Conservation (phyloP, 2,113 vertebrate species). For the Xyliphius kryptos region DNA sequence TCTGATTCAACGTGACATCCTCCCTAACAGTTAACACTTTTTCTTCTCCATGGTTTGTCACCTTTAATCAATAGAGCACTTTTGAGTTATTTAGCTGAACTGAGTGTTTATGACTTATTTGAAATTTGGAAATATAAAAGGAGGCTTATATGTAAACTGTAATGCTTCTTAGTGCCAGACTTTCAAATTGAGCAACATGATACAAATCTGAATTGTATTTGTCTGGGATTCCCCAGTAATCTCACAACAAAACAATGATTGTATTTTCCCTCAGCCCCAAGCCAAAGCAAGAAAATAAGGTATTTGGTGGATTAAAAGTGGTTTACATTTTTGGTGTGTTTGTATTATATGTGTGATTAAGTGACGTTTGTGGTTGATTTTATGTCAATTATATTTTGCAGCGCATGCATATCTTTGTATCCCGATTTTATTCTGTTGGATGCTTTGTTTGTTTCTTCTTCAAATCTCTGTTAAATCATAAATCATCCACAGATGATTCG, state of each 20-base stretch:
- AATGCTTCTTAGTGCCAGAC: no score
- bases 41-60: no score
- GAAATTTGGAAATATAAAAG: no score
- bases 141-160: no score
- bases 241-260: conserved; percentile 45
- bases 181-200: no score
- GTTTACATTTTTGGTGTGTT: conserved; percentile 27
- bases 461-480: no score
- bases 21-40: no score
- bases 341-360: conserved; percentile 2
- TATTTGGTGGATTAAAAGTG: conserved; percentile 18
- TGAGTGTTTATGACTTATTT: no score
- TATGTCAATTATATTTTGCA: conserved; percentile 2
- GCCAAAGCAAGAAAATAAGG: conserved; percentile 48
- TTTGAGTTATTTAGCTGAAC: no score
- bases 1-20: no score
- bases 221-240: conserved; percentile 39
- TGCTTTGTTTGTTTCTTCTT: no score
- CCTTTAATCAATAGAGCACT: no score
- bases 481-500: background rate
- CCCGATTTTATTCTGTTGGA: conserved; percentile 3
- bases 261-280: conserved; percentile 24
- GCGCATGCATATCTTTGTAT: background rate
- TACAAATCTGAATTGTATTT: conserved; percentile 32
- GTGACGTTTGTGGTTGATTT: background rate